Base-by-base conservation (phyloP, 2,113 vertebrate genomes). In the Bostrychus sinensis region DNA sequence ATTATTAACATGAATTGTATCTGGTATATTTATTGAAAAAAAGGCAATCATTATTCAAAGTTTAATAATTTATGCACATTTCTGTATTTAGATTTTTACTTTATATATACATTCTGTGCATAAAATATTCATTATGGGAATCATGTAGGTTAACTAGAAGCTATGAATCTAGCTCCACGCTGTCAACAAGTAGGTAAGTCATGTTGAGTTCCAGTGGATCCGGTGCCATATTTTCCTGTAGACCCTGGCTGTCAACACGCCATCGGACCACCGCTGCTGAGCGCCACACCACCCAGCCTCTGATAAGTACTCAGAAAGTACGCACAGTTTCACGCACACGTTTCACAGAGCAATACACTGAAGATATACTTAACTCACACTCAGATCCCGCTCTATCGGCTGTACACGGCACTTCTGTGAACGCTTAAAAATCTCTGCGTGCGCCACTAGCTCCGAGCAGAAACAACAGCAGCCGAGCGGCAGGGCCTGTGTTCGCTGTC, bases 261-360 rank as follows among this genome's bases (percentile, higher is more conserved):
- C 77, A 91, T 92, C 90, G 62, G 64, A 80, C 86, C 82, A 92
- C 83, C 81, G 91, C 65, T 11, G 66, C 45, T 9, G 28, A 8
- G 30, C 48, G 11, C 54, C 50, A 22, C 74, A 55, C 66, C 79
- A 59, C 79, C 71, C 68, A 73, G 61, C 70, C 56, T 68, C 41
- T 66, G 66, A 62, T 69, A 55, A 50, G 67, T 22, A 38, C 46
- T 37, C 37, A 28, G 43, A 75, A 51, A 73, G 78, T 77, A 77
- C 17, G 64, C 2, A 34, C 10, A 26, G 3, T 46, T 11, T 37
- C 36, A 20, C 46, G 28, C 50, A 41, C 20, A 56, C 23, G 22
- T 0, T 42, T 12, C 19, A 26, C 41, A 37, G 2, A 66, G 4
- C 67, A 41, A 53, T 50, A 4, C 25, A 63, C 11, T 42, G 5